phyloP scores from a whole-genome alignment of 2,888 invertebrate species.

The Ophion ellenae region DNA sequence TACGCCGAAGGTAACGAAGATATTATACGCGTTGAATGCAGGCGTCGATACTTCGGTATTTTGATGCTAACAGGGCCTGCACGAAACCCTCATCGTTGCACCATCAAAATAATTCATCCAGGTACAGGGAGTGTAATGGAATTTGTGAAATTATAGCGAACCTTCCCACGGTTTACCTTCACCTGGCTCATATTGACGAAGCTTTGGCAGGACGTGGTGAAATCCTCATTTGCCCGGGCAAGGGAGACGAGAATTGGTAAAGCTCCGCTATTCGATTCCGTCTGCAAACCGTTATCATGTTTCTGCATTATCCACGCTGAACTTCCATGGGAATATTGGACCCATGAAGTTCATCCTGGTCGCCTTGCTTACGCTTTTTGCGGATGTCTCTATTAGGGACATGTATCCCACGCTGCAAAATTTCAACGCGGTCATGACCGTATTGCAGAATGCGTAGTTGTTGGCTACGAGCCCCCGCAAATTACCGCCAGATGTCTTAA shows the following conservation, averaged over 20 bases:
- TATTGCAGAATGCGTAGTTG: no score
- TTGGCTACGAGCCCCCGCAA: no score
- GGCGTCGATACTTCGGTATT: background rate
- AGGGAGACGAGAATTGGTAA: background rate
- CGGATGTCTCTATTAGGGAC: no score
- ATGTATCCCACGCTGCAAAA: no score
- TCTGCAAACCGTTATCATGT: background rate
- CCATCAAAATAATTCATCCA: background rate
- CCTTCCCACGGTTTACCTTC: background rate
- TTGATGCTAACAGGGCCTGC: no score
- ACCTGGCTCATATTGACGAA: background rate
- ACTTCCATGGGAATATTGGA: background rate
- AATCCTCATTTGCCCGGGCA: constrained; percentile 8
- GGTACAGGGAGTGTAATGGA: background rate
- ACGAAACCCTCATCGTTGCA: background rate
- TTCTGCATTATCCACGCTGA: constrained; percentile 8
- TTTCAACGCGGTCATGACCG: no score
- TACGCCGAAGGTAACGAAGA: background rate
- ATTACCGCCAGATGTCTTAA: no score
- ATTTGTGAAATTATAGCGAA: constrained; percentile 6
- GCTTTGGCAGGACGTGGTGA: background rate
- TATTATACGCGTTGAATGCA: background rate
- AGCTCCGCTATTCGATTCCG: background rate
- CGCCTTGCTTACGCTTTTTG: no score
- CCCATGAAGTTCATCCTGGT: no score